A percentile compares a stretch with the other conserved stretches of the same genome.
Evolutionary conservation across 2,888 invertebrate genomes (phyloP).

Genomic region (Acanthococcus lagerstroemiae): DNA sequence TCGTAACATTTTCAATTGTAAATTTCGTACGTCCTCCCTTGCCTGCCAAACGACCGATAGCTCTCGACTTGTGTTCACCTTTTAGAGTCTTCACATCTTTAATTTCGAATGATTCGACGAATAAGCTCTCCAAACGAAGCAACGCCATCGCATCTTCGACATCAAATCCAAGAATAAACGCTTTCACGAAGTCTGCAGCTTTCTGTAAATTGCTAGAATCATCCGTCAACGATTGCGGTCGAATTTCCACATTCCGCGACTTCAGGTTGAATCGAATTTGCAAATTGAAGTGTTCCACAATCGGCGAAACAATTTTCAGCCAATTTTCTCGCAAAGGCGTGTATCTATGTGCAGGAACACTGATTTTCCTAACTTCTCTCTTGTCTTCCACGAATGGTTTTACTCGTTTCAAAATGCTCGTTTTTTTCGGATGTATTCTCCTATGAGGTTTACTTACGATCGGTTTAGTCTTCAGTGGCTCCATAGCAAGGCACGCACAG

Average conservation of each 20-base stretch:
- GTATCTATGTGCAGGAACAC: slow-evolving; percentile 90
- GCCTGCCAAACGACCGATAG: slow-evolving; percentile 94
- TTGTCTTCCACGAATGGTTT: slow-evolving; percentile 4
- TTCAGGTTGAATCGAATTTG: slow-evolving; percentile 91
- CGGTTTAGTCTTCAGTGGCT: slow-evolving; percentile 5
- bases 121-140: slow-evolving; percentile 88
- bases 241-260: slow-evolving; percentile 79
- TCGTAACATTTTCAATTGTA: slow-evolving; percentile 97
- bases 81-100: slow-evolving; percentile 90
- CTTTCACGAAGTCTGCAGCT: slow-evolving; percentile 95
- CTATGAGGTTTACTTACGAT: not conserved
- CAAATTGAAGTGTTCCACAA: slow-evolving; percentile 88
- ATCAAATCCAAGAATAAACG: slow-evolving; percentile 92
- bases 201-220: slow-evolving; percentile 72
- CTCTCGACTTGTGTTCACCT: slow-evolving; percentile 90
- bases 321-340: slow-evolving; percentile 92
- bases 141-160: slow-evolving; percentile 93
- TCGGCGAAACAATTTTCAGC: slow-evolving; percentile 91
- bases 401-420: not conserved
- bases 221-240: slow-evolving; percentile 56
- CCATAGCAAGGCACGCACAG: too few species aligned
- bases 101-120: slow-evolving; percentile 93
- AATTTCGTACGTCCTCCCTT: slow-evolving; percentile 95
- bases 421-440: slow-evolving; percentile 7
- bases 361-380: slow-evolving; percentile 54